phyloP scores from a whole-genome alignment of 2,113 vertebrate species.

The Brachypteracias leptosomus region DNA sequence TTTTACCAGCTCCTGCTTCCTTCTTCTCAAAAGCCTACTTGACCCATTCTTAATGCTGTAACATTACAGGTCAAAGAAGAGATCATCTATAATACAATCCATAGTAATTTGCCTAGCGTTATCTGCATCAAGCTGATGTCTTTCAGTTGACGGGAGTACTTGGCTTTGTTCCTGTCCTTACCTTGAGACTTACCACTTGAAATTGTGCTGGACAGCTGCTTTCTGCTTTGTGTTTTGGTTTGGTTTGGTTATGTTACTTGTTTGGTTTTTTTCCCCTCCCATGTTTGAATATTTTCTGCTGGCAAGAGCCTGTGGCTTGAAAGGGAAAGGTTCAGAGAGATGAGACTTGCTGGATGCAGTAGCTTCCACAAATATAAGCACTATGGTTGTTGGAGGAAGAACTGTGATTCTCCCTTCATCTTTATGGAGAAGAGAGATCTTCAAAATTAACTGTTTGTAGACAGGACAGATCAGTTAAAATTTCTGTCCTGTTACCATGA shows the following conservation, averaged over 20 bases:
- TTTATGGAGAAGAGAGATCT: not conserved
- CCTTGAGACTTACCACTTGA: not conserved
- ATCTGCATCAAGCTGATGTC: not conserved
- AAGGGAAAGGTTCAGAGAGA: not conserved
- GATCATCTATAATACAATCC: not conserved
- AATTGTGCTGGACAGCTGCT: not conserved
- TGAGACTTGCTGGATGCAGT: not conserved
- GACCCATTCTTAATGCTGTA: not conserved
- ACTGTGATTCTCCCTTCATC: not conserved
- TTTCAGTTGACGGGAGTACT: not conserved
- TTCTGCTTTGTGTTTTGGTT: not conserved
- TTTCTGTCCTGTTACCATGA: not conserved
- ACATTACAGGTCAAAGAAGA: not conserved
- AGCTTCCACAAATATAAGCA: not conserved
- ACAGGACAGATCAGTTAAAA: not conserved
- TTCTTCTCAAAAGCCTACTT: not conserved
- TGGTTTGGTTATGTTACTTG: no score
- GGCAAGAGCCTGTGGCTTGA: not conserved
- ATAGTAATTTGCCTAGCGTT: not conserved
- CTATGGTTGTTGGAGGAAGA: not conserved
- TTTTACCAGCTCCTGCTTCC: not conserved
- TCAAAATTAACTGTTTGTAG: not conserved
- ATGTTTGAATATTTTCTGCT: not conserved
- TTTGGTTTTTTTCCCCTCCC: no score
- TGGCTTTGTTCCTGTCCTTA: not conserved